Percentiles rank a stretch among this genome's conserved stretches.
Evolutionary conservation across 2,797 vertebrate species (phyloP).

Genomic region (Atherinosoma microstoma): DNA sequence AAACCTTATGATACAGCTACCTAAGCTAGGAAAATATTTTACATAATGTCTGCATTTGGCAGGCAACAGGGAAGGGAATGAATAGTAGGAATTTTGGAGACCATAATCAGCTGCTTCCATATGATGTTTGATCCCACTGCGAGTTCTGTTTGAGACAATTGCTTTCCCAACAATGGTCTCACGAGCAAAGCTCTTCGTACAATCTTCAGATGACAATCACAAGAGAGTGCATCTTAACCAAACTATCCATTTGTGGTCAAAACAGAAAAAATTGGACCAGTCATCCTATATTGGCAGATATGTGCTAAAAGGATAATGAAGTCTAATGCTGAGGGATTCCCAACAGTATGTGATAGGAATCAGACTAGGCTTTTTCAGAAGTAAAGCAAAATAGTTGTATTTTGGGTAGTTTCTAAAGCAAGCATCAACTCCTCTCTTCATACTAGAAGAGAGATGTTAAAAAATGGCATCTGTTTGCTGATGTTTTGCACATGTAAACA

Average conservation of each 20-base stretch:
- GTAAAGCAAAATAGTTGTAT: background rate
- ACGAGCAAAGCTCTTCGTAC: background rate
- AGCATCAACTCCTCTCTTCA: background rate
- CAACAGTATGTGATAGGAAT: background rate
- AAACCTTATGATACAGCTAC: no score
- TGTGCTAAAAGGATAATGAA: background rate
- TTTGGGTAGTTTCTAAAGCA: background rate
- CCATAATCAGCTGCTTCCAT: no score
- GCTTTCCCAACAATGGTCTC: background rate
- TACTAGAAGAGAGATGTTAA: background rate
- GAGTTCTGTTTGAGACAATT: background rate
- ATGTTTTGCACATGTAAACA: slow-evolving; percentile 1
- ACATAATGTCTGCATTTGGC: no score
- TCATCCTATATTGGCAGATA: background rate
- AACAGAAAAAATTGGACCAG: background rate
- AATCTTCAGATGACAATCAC: background rate
- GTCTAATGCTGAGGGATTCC: background rate
- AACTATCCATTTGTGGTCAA: background rate
- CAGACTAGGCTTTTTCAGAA: background rate
- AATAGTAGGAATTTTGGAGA: background rate
- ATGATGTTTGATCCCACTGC: no score
- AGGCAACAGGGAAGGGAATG: background rate
- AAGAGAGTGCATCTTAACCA: background rate
- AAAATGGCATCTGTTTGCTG: slow-evolving; percentile 8
- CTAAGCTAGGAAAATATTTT: no score